Percentiles rank a stretch among this genome's conserved stretches.
These are phyloP conservation scores for Drosophila picticornis DNA, from an alignment of 2,888 invertebrate genomes.

Conservation along the genomic window DNA sequence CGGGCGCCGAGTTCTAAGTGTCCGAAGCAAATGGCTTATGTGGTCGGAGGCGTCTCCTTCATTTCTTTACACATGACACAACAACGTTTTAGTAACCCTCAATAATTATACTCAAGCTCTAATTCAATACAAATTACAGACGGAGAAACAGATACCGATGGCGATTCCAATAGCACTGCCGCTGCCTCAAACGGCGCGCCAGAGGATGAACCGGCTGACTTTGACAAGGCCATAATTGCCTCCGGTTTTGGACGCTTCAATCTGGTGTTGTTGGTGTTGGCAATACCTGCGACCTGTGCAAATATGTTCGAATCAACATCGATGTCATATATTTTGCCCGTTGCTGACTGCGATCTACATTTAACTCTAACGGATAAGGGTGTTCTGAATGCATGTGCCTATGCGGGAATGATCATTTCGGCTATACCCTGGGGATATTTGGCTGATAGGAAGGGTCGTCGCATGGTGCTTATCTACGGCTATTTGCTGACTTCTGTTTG, in stretches of 20 bases:
- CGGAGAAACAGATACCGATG: slow-evolving; percentile 40
- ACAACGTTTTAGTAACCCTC: not conserved
- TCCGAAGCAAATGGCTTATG: not conserved
- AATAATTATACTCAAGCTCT: not conserved
- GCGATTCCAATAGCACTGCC: slow-evolving; percentile 41
- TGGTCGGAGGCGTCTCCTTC: not conserved
- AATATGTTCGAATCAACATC: slow-evolving; percentile 90
- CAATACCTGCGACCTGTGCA: slow-evolving; percentile 89
- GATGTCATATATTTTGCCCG: slow-evolving; percentile 90
- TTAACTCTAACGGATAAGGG: slow-evolving; percentile 90
- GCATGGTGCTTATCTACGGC: slow-evolving; percentile 89
- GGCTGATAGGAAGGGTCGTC: slow-evolving; percentile 90
- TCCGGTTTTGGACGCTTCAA: slow-evolving; percentile 91
- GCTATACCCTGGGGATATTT: slow-evolving; percentile 92
- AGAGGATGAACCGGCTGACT: slow-evolving; percentile 86
- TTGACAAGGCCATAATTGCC: slow-evolving; percentile 89
- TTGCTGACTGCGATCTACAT: slow-evolving; percentile 90
- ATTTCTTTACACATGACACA: not conserved
- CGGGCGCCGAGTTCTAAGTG: not conserved
- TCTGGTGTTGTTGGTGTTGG: slow-evolving; percentile 87
- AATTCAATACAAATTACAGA: slow-evolving; percentile 25
- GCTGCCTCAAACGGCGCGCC: slow-evolving; percentile 6
- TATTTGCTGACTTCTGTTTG: slow-evolving; percentile 88
- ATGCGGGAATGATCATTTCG: slow-evolving; percentile 92
- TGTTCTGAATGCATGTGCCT: slow-evolving; percentile 89